A percentile compares a stretch with the other conserved stretches of the same genome.
Evolutionary conservation across 2,113 vertebrate species (phyloP).

Genomic region (Macrotis lagotis): DNA sequence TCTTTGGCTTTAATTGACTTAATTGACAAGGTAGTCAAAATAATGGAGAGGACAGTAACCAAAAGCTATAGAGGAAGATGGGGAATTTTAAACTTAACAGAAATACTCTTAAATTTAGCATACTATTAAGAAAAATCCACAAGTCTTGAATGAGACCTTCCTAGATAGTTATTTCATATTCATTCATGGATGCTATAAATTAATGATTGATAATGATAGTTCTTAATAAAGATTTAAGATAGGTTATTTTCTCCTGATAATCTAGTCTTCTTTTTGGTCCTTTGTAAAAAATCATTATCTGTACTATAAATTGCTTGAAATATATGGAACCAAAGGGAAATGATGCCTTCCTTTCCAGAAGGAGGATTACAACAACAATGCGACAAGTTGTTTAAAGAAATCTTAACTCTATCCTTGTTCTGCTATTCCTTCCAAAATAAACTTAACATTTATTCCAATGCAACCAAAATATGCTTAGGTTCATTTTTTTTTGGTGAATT

Average conservation of each 20-base stretch:
- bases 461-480: slow-evolving; percentile 67
- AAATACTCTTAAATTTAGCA: slow-evolving; percentile 51
- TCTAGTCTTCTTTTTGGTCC: neutral
- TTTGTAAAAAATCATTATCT: neutral
- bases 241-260: neutral
- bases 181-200: slow-evolving; percentile 4
- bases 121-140: slow-evolving; percentile 1
- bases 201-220: neutral
- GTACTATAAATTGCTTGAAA: neutral
- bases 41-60: slow-evolving; percentile 73
- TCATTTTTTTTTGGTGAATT: slow-evolving; percentile 47
- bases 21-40: slow-evolving; percentile 82
- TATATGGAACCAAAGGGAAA: neutral
- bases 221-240: neutral
- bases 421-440: slow-evolving; percentile 69
- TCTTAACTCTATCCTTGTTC: slow-evolving; percentile 58
- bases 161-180: slow-evolving; percentile 59
- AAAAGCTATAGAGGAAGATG: slow-evolving; percentile 54
- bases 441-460: slow-evolving; percentile 61
- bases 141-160: neutral
- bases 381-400: slow-evolving; percentile 36
- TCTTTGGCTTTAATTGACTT: slow-evolving; percentile 84
- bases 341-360: neutral
- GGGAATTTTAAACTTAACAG: slow-evolving; percentile 59
- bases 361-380: neutral